Evolutionary conservation across 2,113 vertebrate genomes (phyloP), one percentile per base, ranked within the genome.

Genomic region (Saguinus midas): DNA sequence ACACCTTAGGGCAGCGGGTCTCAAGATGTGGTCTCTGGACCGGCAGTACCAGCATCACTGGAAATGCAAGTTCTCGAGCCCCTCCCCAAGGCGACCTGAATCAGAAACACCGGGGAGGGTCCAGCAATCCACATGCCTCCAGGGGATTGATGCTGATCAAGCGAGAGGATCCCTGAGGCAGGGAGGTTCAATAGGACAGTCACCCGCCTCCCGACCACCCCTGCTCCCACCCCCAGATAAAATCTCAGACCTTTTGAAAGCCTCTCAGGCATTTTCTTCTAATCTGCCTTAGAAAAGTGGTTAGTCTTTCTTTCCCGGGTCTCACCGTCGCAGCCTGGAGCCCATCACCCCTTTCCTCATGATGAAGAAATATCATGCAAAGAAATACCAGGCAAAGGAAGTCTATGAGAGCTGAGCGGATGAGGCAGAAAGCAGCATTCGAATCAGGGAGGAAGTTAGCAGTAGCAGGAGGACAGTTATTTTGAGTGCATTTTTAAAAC

Each of bases 401-500:
- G 37, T 52, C 78, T 10, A 0, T 1, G 16, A 52, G 91, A 76
- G n/a, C 37, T 0, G 4, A 58, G 73, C 66, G 45, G 21, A 50
- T 7, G 21, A 14, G 21, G 29, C 0, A 0, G 58, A 50, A 50
- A 95, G 70, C 45, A 70, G n/a, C 23, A 2, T 57, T 29, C 58
- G 58, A 94, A 89, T 10, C 50, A 20, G 40, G n/a, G 40, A 91
- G 48, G 68, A 79, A 61, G 88, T 37, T 40, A 48, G 58, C 48
- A 25, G 40, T 55, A 45, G 29, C 58, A 48, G n/a, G 87, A 79
- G 80, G 43, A 20, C 5, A 32, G 82, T 61, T 85, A 88, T 90
- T 97, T 73, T 79, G 82, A 92, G 66, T 55, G 37, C 80, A 29
- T 45, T 87, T 91, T 92, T 17, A 5, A 73, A 90, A 57, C 85